Percentiles rank a stretch among this genome's conserved stretches.
These are phyloP conservation scores for Microtus pennsylvanicus DNA, from an alignment of 2,113 vertebrate species.

Conservation along the genomic window DNA sequence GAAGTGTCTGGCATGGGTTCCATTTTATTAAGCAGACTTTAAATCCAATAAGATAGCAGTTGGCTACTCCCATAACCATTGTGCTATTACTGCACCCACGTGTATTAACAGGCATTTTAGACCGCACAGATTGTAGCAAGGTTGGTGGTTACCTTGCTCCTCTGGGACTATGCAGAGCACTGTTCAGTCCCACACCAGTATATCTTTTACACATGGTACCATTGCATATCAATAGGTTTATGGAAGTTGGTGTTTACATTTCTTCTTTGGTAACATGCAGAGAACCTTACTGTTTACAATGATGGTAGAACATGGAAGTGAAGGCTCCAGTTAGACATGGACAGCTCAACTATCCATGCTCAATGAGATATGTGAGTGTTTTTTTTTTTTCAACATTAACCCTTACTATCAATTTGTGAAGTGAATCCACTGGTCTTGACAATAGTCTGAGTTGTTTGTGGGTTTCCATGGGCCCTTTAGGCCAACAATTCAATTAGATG, in stretches of 20 bases:
- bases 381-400: background rate
- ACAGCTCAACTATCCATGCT: background rate
- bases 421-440: background rate
- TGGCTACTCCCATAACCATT: background rate
- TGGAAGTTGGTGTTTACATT: background rate
- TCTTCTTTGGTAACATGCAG: background rate
- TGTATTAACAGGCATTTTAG: background rate
- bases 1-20: background rate
- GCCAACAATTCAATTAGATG: background rate
- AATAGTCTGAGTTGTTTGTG: background rate
- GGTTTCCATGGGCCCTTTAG: background rate
- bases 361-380: background rate
- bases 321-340: background rate
- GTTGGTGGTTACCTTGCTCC: background rate
- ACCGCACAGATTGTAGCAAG: background rate
- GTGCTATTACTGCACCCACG: background rate
- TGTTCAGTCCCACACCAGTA: background rate
- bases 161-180: background rate
- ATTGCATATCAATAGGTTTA: background rate
- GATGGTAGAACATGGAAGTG: background rate
- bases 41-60: background rate
- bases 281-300: background rate
- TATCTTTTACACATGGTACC: background rate
- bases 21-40: background rate
- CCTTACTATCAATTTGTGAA: background rate